phyloP scores from a whole-genome alignment of 2,888 invertebrate species.

The Caenorhabditis angaria region DNA sequence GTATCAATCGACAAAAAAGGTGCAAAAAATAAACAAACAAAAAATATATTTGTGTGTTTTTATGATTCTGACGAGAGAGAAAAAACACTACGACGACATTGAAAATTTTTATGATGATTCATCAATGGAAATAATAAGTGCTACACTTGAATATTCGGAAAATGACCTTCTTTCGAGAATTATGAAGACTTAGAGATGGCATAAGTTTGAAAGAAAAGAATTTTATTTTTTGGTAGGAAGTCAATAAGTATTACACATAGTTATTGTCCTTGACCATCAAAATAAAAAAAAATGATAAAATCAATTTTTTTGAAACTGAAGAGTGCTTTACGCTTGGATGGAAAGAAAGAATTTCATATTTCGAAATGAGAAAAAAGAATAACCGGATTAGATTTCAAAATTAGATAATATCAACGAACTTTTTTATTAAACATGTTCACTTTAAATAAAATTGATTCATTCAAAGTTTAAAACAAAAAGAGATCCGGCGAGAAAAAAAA shows the following conservation, averaged over 20 bases:
- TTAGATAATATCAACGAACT: not conserved
- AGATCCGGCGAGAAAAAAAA: constrained; percentile 4
- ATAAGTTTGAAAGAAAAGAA: not conserved
- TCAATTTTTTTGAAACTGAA: not conserved
- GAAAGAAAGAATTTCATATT: no score
- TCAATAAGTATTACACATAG: not conserved
- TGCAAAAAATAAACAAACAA: not conserved
- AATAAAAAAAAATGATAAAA: not conserved
- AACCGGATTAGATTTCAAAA: not conserved
- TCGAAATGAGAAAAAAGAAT: no score
- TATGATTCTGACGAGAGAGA: not conserved
- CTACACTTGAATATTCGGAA: no score
- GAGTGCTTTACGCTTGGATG: not conserved
- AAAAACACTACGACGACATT: not conserved
- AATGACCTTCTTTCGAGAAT: not conserved
- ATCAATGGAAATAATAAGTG: not conserved
- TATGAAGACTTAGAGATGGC: no score
- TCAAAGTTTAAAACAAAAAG: not conserved
- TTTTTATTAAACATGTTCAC: not conserved
- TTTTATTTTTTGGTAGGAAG: not conserved
- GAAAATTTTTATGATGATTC: not conserved
- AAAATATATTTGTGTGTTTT: not conserved
- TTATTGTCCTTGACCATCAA: constrained; percentile 1
- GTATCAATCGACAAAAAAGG: not conserved
- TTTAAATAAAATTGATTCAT: not conserved